Percentiles rank a stretch among this genome's conserved stretches.
Evolutionary conservation across 2,113 vertebrate species (phyloP).

Genomic region (Talpa occidentalis): DNA sequence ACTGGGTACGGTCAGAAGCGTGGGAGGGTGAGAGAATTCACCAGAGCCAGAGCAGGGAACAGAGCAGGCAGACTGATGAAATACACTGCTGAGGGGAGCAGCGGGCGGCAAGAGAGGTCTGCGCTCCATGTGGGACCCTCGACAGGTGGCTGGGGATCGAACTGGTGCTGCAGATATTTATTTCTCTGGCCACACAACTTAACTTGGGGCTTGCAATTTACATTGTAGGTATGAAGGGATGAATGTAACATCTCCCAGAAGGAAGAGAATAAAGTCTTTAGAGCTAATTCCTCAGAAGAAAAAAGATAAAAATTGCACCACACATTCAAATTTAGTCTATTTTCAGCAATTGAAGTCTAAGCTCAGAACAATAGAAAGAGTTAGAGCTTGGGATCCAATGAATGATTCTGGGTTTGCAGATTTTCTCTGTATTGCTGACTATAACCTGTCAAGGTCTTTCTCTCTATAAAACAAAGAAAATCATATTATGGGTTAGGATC

Average conservation of each 20-base stretch:
- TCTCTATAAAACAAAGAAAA: background rate
- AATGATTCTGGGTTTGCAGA: background rate
- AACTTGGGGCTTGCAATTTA: background rate
- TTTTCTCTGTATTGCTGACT: background rate
- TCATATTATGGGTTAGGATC: background rate
- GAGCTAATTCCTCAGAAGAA: background rate
- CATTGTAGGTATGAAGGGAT: rapidly evolving
- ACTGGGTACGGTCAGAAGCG: too few species aligned
- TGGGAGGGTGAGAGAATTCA: too few species aligned
- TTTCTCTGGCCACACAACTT: background rate
- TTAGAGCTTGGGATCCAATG: too few species aligned
- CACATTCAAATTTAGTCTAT: background rate
- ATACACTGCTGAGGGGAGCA: too few species aligned
- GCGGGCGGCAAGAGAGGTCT: too few species aligned
- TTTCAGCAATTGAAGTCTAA: background rate
- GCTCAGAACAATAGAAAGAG: background rate
- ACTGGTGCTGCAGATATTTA: too few species aligned
- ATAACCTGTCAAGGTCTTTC: background rate
- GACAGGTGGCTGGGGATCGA: too few species aligned
- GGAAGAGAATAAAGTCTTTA: background rate
- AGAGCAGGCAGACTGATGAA: too few species aligned
- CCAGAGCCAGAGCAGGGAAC: too few species aligned
- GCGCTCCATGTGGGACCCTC: too few species aligned
- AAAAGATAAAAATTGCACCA: background rate
- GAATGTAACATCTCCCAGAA: background rate